Conservation (phyloP, 2,113 vertebrate genomes). For the Zosterops hypoxanthus region DNA sequence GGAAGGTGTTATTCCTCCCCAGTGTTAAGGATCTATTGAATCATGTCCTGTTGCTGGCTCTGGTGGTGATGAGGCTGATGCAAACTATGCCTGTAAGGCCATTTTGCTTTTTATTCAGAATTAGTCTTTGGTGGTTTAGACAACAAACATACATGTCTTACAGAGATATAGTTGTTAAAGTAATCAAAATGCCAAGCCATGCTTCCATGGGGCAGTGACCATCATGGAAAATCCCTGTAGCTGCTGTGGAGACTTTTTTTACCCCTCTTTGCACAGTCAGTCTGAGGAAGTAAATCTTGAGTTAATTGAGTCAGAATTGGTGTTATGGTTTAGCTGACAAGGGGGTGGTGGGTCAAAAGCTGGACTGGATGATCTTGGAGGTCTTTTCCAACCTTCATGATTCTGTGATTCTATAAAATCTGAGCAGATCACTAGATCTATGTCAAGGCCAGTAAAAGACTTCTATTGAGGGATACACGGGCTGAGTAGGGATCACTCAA, state of each 20-base stretch:
- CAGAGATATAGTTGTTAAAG: not conserved
- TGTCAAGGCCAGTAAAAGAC: not conserved
- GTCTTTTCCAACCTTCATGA: not conserved
- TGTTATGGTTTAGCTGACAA: not conserved
- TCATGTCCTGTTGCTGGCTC: not conserved
- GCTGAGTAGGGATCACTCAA: not conserved
- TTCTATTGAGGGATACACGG: not conserved
- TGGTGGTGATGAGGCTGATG: not conserved
- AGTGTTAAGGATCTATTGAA: not conserved
- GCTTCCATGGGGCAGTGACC: not conserved
- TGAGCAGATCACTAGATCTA: not conserved
- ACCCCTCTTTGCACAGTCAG: not conserved
- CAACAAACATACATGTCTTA: not conserved
- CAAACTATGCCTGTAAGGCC: not conserved
- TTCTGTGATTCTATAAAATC: not conserved
- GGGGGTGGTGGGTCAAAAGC: rapidly evolving
- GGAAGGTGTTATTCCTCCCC: not conserved
- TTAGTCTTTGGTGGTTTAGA: not conserved
- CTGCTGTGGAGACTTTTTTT: not conserved
- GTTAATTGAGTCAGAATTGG: not conserved
- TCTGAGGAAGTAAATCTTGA: not conserved
- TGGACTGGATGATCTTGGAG: not conserved
- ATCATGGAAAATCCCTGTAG: not conserved
- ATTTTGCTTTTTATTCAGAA: not conserved
- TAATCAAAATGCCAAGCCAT: not conserved